Conservation (phyloP, 1,140 invertebrate species). For the Drosophila santomea region DNA sequence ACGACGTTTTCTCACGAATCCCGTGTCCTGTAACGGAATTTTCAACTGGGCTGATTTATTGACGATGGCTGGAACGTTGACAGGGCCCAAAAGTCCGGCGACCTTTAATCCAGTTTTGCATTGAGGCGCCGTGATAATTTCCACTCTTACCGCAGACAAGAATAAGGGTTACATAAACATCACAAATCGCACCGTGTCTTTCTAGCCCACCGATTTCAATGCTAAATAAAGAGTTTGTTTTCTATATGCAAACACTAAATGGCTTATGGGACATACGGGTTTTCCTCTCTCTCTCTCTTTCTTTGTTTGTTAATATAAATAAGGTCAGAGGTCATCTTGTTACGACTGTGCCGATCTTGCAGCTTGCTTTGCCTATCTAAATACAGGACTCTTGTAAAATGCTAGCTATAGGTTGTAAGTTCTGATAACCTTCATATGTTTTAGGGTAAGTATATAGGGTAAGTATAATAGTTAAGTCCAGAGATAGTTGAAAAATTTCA, state of each 20-base stretch:
- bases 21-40: slow-evolving; percentile 63
- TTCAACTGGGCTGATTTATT: slow-evolving; percentile 54
- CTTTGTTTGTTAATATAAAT: slow-evolving; percentile 21
- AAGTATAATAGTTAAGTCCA: too few relatives aligned
- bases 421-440: too few relatives aligned
- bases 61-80: slow-evolving; percentile 51
- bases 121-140: slow-evolving; percentile 46
- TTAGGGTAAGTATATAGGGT: too few relatives aligned
- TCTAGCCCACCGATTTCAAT: slow-evolving; percentile 23
- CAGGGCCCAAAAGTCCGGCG: slow-evolving; percentile 46
- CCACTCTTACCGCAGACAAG: slow-evolving; percentile 42
- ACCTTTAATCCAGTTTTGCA: slow-evolving; percentile 64
- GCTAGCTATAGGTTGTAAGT: too few relatives aligned
- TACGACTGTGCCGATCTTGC: not conserved
- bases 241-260: slow-evolving; percentile 37
- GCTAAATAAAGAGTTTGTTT: slow-evolving; percentile 30
- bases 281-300: slow-evolving; percentile 8
- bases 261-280: slow-evolving; percentile 28
- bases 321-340: slow-evolving; percentile 35
- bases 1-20: slow-evolving; percentile 68
- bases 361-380: not conserved
- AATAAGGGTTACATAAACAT: slow-evolving; percentile 57
- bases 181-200: slow-evolving; percentile 20
- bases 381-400: too few relatives aligned
- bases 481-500: too few relatives aligned